These are phyloP conservation scores for Crotalus tigris DNA, from an alignment of 2,113 vertebrate species.

Conservation along the genomic window DNA sequence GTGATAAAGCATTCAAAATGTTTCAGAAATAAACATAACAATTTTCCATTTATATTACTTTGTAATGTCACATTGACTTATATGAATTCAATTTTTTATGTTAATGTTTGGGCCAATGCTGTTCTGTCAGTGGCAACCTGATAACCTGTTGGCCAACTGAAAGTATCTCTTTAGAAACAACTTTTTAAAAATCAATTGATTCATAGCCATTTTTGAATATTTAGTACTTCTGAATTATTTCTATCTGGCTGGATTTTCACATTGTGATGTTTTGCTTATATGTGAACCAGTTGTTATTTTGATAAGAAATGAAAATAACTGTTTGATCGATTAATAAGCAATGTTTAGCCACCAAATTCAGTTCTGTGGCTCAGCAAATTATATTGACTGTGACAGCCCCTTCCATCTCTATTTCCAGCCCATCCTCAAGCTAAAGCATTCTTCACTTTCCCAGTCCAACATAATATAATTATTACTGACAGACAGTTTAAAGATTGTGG, in stretches of 20 bases:
- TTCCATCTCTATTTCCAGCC: background rate
- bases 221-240: background rate
- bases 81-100: background rate
- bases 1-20: background rate
- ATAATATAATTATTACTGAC: background rate
- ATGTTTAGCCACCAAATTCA: background rate
- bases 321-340: background rate
- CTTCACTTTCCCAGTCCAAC: background rate
- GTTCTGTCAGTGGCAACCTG: background rate
- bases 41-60: background rate
- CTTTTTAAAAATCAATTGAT: background rate
- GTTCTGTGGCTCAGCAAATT: background rate
- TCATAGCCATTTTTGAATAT: background rate
- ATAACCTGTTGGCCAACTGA: background rate
- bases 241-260: background rate
- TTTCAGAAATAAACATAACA: background rate
- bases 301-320: background rate
- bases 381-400: background rate
- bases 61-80: background rate
- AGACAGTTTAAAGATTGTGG: background rate
- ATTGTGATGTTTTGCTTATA: background rate
- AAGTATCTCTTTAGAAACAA: background rate
- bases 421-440: background rate
- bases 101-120: background rate
- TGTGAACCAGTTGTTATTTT: background rate